Conservation (phyloP, 2,888 invertebrate species). For the Azorinus chamasolen region DNA sequence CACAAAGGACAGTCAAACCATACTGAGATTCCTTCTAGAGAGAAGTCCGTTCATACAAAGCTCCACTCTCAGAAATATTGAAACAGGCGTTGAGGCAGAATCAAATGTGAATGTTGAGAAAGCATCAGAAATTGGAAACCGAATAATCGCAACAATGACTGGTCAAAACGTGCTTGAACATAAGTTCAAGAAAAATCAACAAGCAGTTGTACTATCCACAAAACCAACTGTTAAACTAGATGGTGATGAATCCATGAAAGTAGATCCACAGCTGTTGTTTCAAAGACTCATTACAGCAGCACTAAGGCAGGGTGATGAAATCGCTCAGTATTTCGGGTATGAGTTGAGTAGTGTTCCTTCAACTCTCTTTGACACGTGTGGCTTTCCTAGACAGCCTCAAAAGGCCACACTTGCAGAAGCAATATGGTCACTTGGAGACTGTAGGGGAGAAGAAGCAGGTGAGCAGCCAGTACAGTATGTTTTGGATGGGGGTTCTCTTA, state of each 20-base stretch:
- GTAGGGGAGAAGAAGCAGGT: conserved; percentile 1
- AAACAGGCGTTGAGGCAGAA: conserved; percentile 52
- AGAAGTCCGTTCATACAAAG: conserved; percentile 8
- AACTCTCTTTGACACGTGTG: conserved; percentile 47
- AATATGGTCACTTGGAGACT: conserved; percentile 36
- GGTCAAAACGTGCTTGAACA: background rate
- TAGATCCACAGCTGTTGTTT: conserved; percentile 31
- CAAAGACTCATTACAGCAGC: conserved; percentile 27
- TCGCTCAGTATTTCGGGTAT: conserved; percentile 6
- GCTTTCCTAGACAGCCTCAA: conserved; percentile 26
- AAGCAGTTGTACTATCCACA: background rate
- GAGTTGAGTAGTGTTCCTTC: conserved; percentile 40
- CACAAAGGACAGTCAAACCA: background rate
- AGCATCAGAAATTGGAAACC: conserved; percentile 45
- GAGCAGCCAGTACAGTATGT: conserved; percentile 14
- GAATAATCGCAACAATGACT: conserved; percentile 27
- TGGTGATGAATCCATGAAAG: conserved; percentile 19
- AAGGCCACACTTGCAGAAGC: conserved; percentile 44
- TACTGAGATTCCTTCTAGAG: background rate
- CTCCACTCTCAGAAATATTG: conserved; percentile 49
- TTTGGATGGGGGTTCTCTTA: conserved; percentile 54
- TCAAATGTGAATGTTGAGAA: conserved; percentile 55
- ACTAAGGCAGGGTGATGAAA: background rate
- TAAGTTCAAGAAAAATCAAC: background rate
- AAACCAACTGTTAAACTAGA: background rate